Base-by-base conservation (phyloP, 1,140 invertebrate species). In the Papilio polytes region DNA sequence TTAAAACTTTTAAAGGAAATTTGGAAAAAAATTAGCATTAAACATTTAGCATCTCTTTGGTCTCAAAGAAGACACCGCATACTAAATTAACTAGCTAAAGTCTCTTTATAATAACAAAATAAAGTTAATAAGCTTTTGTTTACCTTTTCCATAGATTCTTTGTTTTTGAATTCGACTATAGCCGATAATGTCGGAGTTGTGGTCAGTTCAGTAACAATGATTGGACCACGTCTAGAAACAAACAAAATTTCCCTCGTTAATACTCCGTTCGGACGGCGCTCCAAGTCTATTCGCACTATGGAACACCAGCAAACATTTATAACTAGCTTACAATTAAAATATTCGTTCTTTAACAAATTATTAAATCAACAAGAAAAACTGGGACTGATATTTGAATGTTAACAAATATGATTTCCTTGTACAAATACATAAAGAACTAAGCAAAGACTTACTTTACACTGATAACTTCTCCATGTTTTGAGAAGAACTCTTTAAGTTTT, bases 81-180 rank as follows among this genome's bases (percentile, higher is more conserved):
- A 82, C 87, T 88, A 89, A 82, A 83, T 84, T 82, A 87, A 81
- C 83, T 86, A 88, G 83, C 83, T 88, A 89, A 84, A 87, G 82
- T 84, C 81, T 87, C 81, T 89, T 85, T 88, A 88, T 85, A 89
- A 87, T 87, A 85, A 88, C 84, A 89, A 88, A 90, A 88, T 56
- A 91, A 89, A 90, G 90, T 92, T 90, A 93, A 92, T 91, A 92
- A 94, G 90, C 87, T 89, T 91, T 89, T 93, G 89, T 88, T 94
- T 95, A 95, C 94, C 93, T 95, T 94, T 87, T 94, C 92, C 92
- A 94, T 88, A 88, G 90, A 92, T 87, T 95, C 94, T 94, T 94
- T 94, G 92, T 94, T 95, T 95, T 94, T 94, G 92, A 94, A 95
- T 94, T 94, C 93, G 91, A 95, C 93, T 91, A 94, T 94, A 89